These are phyloP conservation scores for Oscarella lobularis DNA, from an alignment of 37 sponge, comb jelly and placozoan genomes.

Conservation along the genomic window DNA sequence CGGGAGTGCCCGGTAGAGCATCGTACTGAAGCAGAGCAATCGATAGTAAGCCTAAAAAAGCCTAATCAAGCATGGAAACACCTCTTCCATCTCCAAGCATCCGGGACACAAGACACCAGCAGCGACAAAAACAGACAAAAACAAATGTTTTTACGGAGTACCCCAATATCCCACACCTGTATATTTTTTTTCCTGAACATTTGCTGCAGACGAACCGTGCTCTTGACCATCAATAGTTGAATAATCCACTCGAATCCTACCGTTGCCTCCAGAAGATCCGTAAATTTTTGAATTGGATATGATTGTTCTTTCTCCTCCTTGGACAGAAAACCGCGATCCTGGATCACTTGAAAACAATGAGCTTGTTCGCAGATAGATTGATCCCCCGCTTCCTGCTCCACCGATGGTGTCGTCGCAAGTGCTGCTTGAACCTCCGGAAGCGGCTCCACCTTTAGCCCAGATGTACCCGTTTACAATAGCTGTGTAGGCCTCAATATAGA, in stretches of 20 bases:
- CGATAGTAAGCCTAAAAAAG: too few relatives aligned
- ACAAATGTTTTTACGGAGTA: not conserved
- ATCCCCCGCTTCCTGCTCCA: not conserved
- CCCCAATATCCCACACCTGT: not conserved
- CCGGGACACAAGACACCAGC: too few relatives aligned
- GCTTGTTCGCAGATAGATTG: not conserved
- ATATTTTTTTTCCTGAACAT: not conserved
- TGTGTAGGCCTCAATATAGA: not conserved
- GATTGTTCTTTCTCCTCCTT: not conserved
- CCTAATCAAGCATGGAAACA: too few relatives aligned
- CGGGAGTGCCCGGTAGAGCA: too few relatives aligned
- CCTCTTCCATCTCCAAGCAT: too few relatives aligned
- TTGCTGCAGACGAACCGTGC: not conserved
- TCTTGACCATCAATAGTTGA: not conserved
- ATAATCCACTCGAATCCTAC: not conserved
- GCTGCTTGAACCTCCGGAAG: too few relatives aligned
- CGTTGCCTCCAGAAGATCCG: not conserved
- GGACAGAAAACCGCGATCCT: not conserved
- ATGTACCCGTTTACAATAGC: not conserved
- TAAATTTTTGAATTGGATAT: not conserved
- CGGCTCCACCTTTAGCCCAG: not conserved
- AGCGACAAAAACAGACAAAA: too few relatives aligned
- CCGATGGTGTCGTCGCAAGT: not conserved
- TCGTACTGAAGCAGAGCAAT: too few relatives aligned
- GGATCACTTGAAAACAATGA: not conserved